Percentiles rank a stretch among this genome's conserved stretches.
phyloP scores from a whole-genome alignment of 1,140 invertebrate genomes.

The Pachypsylla venusta region DNA sequence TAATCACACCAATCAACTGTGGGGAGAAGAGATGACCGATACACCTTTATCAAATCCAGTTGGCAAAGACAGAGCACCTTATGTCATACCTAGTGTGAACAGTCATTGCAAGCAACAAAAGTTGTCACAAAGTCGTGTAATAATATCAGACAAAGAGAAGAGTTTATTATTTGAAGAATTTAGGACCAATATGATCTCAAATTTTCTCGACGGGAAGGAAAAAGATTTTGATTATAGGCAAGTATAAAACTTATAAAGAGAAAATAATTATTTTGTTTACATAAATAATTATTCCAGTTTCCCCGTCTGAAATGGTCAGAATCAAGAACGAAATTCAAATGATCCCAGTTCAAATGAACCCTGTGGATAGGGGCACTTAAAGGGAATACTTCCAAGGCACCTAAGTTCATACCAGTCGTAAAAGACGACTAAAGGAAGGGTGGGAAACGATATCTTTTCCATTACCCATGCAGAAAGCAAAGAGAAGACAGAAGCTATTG shows the following conservation, averaged over 20 bases:
- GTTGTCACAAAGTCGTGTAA: neutral
- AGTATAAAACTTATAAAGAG: conserved; percentile 10
- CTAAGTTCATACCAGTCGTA: too few species aligned
- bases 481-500: too few species aligned
- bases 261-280: too few species aligned
- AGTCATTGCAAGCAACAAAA: neutral
- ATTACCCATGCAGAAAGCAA: too few species aligned
- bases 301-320: too few species aligned
- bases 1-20: conserved; percentile 1
- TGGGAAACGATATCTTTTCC: too few species aligned
- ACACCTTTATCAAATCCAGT: neutral
- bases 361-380: too few species aligned
- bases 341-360: too few species aligned
- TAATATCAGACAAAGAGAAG: conserved; percentile 25
- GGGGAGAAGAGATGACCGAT: conserved; percentile 3
- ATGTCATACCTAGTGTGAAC: neutral
- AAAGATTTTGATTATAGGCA: conserved; percentile 65
- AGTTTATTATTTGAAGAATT: conserved; percentile 66
- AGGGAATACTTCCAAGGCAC: too few species aligned
- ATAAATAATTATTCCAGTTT: too few species aligned
- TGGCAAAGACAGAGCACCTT: conserved; percentile 15
- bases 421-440: too few species aligned
- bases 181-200: conserved; percentile 69
- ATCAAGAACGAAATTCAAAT: too few species aligned
- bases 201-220: conserved; percentile 73